These are phyloP conservation scores for Falco berigora DNA, from an alignment of 2,797 vertebrate genomes.

Conservation along the genomic window DNA sequence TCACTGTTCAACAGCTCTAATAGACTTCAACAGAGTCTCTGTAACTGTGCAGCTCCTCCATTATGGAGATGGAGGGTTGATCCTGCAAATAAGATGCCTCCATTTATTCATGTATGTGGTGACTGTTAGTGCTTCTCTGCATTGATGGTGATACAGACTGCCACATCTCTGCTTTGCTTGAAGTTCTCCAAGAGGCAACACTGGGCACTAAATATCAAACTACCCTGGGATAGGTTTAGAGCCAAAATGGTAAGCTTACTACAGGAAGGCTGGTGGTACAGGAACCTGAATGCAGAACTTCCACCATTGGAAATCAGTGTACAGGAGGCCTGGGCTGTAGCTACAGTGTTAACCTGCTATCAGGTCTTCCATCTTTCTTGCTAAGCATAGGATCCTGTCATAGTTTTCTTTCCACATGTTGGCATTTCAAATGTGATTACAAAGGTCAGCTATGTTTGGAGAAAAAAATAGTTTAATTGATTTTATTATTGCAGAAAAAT, in stretches of 20 bases:
- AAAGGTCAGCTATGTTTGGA: neutral
- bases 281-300: neutral
- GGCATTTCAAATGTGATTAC: constrained; percentile 70
- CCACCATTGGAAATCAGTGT: neutral
- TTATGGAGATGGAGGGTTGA: neutral
- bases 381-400: neutral
- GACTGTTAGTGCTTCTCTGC: neutral
- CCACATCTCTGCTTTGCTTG: neutral
- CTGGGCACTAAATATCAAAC: neutral
- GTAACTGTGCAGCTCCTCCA: neutral
- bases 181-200: neutral
- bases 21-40: neutral
- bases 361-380: neutral
- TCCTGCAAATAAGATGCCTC: neutral
- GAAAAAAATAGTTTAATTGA: constrained; percentile 45
- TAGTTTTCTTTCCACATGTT: constrained; percentile 35
- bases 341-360: neutral
- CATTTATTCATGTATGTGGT: rapidly evolving
- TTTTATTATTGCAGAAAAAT: constrained; percentile 64
- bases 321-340: neutral
- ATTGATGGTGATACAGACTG: neutral
- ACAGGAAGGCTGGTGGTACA: neutral
- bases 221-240: neutral
- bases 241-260: neutral
- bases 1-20: neutral